A percentile compares a stretch with the other conserved stretches of the same genome.
These are phyloP conservation scores for Ctenoplectra terminalis DNA, from an alignment of 1,140 invertebrate species.

Conservation along the genomic window DNA sequence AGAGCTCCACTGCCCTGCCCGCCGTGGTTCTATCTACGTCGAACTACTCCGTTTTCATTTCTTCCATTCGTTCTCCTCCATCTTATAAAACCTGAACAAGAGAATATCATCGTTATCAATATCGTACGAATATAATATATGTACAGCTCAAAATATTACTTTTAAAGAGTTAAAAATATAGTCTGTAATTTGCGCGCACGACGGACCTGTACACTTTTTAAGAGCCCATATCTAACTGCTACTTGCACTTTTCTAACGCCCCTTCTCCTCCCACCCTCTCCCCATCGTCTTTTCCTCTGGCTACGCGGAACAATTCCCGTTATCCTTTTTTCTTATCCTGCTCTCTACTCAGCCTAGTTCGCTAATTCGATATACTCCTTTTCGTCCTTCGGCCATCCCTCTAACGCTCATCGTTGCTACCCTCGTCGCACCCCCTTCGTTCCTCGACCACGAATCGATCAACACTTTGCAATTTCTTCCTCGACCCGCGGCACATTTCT, in stretches of 20 bases:
- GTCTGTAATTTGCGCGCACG: conserved; percentile 81
- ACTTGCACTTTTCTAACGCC: conserved; percentile 58
- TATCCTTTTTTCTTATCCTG: not conserved
- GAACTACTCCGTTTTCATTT: conserved; percentile 51
- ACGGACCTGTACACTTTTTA: conserved; percentile 77
- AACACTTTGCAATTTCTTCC: not conserved
- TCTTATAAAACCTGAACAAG: conserved; percentile 75
- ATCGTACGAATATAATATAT: conserved; percentile 75
- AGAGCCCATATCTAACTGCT: conserved; percentile 65
- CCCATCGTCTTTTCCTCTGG: not conserved
- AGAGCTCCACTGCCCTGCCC: conserved; percentile 59
- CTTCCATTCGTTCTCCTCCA: conserved; percentile 43
- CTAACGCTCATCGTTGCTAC: not conserved
- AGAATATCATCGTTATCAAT: conserved; percentile 76
- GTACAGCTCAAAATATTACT: conserved; percentile 80
- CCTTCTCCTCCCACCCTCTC: not conserved
- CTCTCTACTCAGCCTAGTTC: conserved; percentile 5
- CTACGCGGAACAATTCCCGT: not conserved
- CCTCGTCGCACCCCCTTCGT: not conserved
- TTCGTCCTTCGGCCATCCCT: not conserved
- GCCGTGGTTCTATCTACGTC: conserved; percentile 56
- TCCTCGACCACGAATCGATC: no score
- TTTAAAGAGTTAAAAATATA: conserved; percentile 84
- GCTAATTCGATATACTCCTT: not conserved
- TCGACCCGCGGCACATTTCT: not conserved